A percentile compares a stretch with the other conserved stretches of the same genome.
Conservation (phyloP, 2,113 vertebrate genomes). For the Calypte anna region DNA sequence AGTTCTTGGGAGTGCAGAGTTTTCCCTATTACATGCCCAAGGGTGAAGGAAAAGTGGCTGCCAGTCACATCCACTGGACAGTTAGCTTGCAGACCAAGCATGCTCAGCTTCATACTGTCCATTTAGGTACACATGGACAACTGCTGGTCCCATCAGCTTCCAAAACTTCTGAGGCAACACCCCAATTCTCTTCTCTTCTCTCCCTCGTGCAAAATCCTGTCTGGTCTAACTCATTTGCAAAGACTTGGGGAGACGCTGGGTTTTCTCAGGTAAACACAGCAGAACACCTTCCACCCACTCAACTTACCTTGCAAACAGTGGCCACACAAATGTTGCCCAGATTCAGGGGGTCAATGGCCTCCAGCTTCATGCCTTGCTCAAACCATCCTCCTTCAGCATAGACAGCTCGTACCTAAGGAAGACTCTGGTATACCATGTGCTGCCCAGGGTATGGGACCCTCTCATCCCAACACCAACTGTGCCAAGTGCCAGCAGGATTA, state of each 20-base stretch:
- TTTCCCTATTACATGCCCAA: not conserved
- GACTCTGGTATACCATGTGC: not conserved
- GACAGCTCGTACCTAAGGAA: conserved; percentile 85
- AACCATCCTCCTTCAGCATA: conserved; percentile 91
- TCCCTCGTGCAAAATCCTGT: not conserved
- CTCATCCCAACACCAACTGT: not conserved
- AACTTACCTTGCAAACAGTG: conserved; percentile 90
- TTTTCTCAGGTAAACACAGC: not conserved
- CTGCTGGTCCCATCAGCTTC: not conserved
- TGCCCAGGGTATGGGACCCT: not conserved
- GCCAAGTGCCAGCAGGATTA: not conserved
- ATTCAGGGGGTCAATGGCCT: conserved; percentile 94
- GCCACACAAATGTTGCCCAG: conserved; percentile 95
- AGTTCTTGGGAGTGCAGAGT: too few relatives aligned
- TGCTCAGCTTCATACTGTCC: not conserved
- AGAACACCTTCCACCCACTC: not conserved
- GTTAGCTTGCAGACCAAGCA: not conserved
- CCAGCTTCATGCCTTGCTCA: conserved; percentile 93
- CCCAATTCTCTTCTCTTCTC: not conserved
- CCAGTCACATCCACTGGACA: not conserved
- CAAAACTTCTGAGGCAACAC: not conserved
- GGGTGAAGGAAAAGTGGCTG: not conserved
- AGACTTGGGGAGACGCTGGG: not conserved
- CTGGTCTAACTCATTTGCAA: not conserved
- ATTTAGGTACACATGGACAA: not conserved